A percentile compares a stretch with the other conserved stretches of the same genome.
Conservation (phyloP, 2,797 vertebrate genomes). For the Botia almorhae region DNA sequence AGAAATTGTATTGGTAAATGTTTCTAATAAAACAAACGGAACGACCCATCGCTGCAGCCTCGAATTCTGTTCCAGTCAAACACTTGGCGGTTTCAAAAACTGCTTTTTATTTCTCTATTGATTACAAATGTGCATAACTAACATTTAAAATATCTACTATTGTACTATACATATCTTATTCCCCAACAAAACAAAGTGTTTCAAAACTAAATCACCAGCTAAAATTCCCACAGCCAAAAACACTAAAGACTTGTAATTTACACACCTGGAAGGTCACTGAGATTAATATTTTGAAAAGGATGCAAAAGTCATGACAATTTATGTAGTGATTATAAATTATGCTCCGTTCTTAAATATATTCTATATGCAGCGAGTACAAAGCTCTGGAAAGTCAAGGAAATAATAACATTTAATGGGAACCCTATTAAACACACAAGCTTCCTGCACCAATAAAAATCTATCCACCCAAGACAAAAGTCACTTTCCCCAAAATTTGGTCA, state of each 20-base stretch:
- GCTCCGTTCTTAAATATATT: background rate
- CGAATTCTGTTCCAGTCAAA: slow-evolving; percentile 3
- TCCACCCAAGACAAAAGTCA: slow-evolving; percentile 6
- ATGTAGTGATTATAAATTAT: background rate
- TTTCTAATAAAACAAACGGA: slow-evolving; percentile 87
- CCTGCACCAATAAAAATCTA: background rate
- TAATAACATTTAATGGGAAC: no score
- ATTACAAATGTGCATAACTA: background rate
- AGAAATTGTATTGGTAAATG: slow-evolving; percentile 87
- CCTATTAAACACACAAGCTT: slow-evolving; percentile 1
- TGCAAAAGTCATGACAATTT: background rate
- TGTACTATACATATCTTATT: background rate
- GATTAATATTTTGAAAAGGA: slow-evolving; percentile 20
- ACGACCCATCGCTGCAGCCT: slow-evolving; percentile 62
- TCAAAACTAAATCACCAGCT: background rate
- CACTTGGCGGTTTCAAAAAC: slow-evolving; percentile 19
- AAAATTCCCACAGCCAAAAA: background rate
- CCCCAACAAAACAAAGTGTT: background rate
- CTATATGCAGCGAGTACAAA: background rate
- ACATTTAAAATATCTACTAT: background rate
- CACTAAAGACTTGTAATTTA: background rate
- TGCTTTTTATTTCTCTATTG: no score
- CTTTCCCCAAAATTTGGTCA: background rate
- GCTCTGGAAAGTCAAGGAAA: slow-evolving; percentile 2
- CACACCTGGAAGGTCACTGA: background rate